Evolutionary conservation across 1,140 invertebrate species (phyloP).

Genomic region (Bicyclus anynana): DNA sequence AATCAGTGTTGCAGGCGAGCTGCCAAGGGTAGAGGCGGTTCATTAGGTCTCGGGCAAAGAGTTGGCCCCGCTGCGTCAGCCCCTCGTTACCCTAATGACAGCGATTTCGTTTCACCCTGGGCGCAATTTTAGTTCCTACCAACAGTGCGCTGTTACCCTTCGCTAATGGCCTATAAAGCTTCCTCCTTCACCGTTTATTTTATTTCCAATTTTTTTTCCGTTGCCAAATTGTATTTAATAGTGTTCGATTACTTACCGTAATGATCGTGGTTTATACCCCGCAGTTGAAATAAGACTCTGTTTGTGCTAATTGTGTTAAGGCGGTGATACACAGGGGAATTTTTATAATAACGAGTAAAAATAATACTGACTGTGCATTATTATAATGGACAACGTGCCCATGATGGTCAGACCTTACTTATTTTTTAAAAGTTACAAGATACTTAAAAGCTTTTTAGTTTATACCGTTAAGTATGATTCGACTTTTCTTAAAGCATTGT

Average conservation of each 20-base stretch:
- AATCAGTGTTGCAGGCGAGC: slow-evolving; percentile 33
- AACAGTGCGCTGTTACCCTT: slow-evolving; percentile 33
- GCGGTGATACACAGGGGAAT: background rate
- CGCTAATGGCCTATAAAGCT: slow-evolving; percentile 33
- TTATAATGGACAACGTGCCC: too few species aligned
- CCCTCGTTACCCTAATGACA: slow-evolving; percentile 71
- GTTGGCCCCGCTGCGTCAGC: slow-evolving; percentile 42
- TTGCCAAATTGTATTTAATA: slow-evolving; percentile 23
- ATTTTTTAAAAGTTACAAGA: too few species aligned
- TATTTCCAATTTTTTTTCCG: slow-evolving; percentile 27
- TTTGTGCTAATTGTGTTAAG: background rate
- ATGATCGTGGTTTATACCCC: background rate
- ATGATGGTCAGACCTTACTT: too few species aligned
- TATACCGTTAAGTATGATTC: too few species aligned
- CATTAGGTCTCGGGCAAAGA: slow-evolving; percentile 57
- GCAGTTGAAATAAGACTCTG: background rate
- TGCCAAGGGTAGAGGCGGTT: slow-evolving; percentile 50
- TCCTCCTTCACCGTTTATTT: slow-evolving; percentile 34
- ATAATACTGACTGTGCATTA: too few species aligned
- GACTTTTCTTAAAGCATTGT: too few species aligned
- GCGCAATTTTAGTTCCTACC: slow-evolving; percentile 55
- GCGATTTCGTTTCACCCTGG: slow-evolving; percentile 61
- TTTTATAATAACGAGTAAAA: background rate
- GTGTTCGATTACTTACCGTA: slow-evolving; percentile 11
- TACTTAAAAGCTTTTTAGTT: too few species aligned